These are phyloP conservation scores for Carcharodon carcharias DNA, from an alignment of 2,797 vertebrate species.

Conservation along the genomic window DNA sequence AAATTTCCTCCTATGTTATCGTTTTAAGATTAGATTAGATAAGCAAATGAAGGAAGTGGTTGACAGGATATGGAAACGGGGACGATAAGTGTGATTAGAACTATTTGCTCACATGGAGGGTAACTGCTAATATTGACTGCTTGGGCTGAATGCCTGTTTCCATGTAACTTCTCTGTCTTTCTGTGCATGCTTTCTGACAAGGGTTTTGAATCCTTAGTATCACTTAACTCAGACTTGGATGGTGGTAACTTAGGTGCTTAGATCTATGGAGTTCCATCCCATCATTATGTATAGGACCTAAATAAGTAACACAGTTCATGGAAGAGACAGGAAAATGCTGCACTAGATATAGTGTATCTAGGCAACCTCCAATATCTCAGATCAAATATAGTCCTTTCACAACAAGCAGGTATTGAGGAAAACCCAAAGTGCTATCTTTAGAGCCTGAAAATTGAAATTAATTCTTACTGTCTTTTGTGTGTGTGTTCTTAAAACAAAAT, in stretches of 20 bases:
- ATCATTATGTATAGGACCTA: neutral
- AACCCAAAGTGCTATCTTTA: neutral
- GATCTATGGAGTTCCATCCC: neutral
- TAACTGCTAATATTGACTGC: neutral
- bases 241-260: neutral
- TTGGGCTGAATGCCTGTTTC: neutral
- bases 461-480: neutral
- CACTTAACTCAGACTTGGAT: neutral
- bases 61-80: neutral
- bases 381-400: neutral
- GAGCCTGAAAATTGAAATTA: neutral
- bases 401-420: neutral
- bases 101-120: neutral
- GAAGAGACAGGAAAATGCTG: neutral
- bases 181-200: neutral
- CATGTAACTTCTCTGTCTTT: neutral
- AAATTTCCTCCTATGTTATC: neutral
- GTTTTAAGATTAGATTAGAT: neutral
- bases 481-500: neutral
- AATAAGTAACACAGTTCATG: neutral
- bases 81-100: neutral
- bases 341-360: neutral
- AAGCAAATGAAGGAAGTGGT: neutral
- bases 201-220: neutral
- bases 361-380: neutral